These are phyloP conservation scores for Amiota communis DNA, from an alignment of 2,888 invertebrate species.

Conservation along the genomic window DNA sequence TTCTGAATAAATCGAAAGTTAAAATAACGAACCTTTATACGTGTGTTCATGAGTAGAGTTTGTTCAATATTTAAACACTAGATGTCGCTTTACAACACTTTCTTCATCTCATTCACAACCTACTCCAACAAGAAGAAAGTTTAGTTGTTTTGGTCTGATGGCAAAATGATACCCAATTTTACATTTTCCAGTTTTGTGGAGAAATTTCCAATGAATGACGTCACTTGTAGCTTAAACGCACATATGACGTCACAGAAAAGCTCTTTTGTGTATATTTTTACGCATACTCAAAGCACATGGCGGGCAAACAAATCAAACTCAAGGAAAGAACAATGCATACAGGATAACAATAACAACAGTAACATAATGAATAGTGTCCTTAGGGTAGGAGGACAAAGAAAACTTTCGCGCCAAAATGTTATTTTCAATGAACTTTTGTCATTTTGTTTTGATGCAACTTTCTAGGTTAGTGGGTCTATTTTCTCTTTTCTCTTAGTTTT, in stretches of 20 bases:
- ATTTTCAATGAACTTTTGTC: constrained; percentile 43
- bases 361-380: too few species aligned
- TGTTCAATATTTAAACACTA: constrained; percentile 12
- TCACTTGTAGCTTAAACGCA: constrained; percentile 19
- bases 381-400: constrained; percentile 32
- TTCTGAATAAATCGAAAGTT: too few species aligned
- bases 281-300: constrained; percentile 14
- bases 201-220: constrained; percentile 39
- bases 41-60: neutral
- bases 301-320: constrained; percentile 48
- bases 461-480: constrained; percentile 57
- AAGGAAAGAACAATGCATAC: constrained; percentile 49
- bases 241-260: constrained; percentile 13
- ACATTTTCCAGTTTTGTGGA: constrained; percentile 36
- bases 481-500: constrained; percentile 23
- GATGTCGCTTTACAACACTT: constrained; percentile 39
- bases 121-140: neutral
- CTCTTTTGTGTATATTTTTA: neutral
- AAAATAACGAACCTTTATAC: too few species aligned
- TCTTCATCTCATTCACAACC: constrained; percentile 22
- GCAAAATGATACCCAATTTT: constrained; percentile 24
- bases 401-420: constrained; percentile 61
- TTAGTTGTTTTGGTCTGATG: neutral
- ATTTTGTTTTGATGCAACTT: constrained; percentile 53
- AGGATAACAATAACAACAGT: too few species aligned